Evolutionary conservation across 2,888 invertebrate genomes (phyloP), one percentile per base, ranked within the genome.

Genomic region (Tricholauxania praeusta): DNA sequence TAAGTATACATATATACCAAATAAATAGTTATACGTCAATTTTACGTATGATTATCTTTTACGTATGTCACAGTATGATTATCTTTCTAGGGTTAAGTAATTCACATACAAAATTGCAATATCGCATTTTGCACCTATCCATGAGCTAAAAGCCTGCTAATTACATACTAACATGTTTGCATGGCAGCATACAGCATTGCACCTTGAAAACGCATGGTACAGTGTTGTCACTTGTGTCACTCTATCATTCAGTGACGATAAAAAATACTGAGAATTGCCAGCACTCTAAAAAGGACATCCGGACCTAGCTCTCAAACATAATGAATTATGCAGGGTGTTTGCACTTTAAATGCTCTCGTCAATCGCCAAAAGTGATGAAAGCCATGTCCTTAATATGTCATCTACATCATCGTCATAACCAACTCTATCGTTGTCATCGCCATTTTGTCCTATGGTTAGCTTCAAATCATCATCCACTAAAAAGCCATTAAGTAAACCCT

Each of bases 291-390:
- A 51, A 65, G 32, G 52, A 52, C 52, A 52, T 19, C 65, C 32
- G 51, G 52, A 52, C 52, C 28, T 17, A 62, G 39, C 17, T n/a
- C 17, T 62, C 48, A 62, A 39, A 62, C 62, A 51, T 52, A 52
- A 65, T 65, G 39, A 65, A 65, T 22, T 15, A 65, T 65, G 65
- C 65, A 65, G 52, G 5, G 17, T 65, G 65, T 65, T 65, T 65
- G 65, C 53, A 28, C 52, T 32, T 28, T n/a, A 28, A 28, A 65
- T 65, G 32, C 65, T 19, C n/a, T 51, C n/a, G 62, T 62, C 62
- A 62, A 62, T 62, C 62, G 47, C 14, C 39, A 17, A 39, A 60
- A 39, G 60, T 39, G 39, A 60, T 60, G 60, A 39, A 39, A 22
- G 12, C 28, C 60, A 12, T 28, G 22, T 39, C 60, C 22, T 39